Base-by-base conservation (phyloP, 2,797 vertebrate genomes). In the Gallinago nigripennis region DNA sequence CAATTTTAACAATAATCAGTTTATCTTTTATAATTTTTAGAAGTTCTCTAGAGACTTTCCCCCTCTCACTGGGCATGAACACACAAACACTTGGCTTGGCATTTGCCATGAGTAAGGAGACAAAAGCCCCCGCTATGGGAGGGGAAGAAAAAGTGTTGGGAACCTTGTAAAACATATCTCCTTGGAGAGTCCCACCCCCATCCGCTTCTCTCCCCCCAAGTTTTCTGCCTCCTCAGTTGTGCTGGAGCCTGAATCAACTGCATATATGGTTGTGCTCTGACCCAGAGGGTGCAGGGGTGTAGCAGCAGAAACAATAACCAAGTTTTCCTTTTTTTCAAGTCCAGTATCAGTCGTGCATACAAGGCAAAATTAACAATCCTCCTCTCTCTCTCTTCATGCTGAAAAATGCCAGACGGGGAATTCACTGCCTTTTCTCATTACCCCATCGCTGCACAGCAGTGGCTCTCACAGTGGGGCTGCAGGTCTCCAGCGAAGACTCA, bases 251-350 rank as follows among this genome's bases (percentile, higher is more conserved):
- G 72, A 88, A 87, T 37, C 83, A 66, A 37, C 80, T 82, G 88
- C 93, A 79, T 82, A 88, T 88, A 90, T 92, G 90, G 90, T 19
- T 82, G 94, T 95, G 83, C 71, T 92, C 58, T 51, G 73, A 93
- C 50, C 51, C 70, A 0, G 5, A 41, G 50, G 28, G n/a, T 24
- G 46, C 85, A 85, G 83, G 41, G 20, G 16, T 68, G 28, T 1
- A 75, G 80, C 87, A 79, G 51, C 80, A 93, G 50, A 66, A 92
- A 88, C 77, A 96, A 93, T 84, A 77, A 66, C 43, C 31, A 35
- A 73, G 56, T 45, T 54, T 37, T 4, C 16, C 25, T 21, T 45
- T 79, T 82, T 83, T 57, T 35, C 50, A 46, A 79, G 28, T 65
- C 70, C 45, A 70, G 1, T 82, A 66, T 84, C 83, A 72, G 46